A percentile compares a stretch with the other conserved stretches of the same genome.
Evolutionary conservation across 2,113 vertebrate genomes (phyloP).

Genomic region (Alouatta palliata): DNA sequence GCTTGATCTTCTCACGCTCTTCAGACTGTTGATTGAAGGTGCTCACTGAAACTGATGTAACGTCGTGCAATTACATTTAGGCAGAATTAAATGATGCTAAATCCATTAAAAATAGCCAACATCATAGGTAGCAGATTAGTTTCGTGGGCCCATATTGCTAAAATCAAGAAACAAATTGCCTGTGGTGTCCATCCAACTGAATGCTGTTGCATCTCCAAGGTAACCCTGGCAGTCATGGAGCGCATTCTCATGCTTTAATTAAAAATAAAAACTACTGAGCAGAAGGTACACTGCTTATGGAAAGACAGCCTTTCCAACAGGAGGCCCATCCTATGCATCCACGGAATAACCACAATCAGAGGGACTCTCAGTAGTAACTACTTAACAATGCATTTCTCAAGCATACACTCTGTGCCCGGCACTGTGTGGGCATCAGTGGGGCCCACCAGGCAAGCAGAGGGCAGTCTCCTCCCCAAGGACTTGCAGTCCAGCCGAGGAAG

Average conservation of each 20-base stretch:
- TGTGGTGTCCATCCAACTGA: conserved; percentile 55
- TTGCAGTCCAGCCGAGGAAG: accelerated
- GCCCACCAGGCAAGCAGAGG: too few relatives aligned
- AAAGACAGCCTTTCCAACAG: neutral
- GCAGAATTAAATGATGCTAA: conserved; percentile 76
- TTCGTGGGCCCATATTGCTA: conserved; percentile 36
- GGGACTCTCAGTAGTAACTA: too few relatives aligned
- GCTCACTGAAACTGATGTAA: conserved; percentile 44
- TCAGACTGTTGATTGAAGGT: conserved; percentile 46
- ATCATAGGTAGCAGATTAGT: neutral
- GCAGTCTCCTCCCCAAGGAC: neutral
- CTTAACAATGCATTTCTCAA: neutral
- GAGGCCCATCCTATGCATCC: accelerated
- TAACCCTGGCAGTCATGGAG: conserved; percentile 21
- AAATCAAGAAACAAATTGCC: conserved; percentile 67
- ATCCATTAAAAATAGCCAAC: conserved; percentile 58
- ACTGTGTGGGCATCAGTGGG: accelerated
- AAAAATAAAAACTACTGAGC: conserved; percentile 48
- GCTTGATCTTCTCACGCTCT: accelerated
- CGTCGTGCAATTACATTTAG: conserved; percentile 52
- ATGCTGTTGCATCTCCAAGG: conserved; percentile 41
- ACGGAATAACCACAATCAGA: neutral
- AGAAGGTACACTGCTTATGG: neutral
- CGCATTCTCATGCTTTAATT: conserved; percentile 70
- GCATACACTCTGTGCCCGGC: accelerated